Percentiles rank a stretch among this genome's conserved stretches.
Evolutionary conservation across 2,797 vertebrate species (phyloP).

Genomic region (Hemitrygon akajei): DNA sequence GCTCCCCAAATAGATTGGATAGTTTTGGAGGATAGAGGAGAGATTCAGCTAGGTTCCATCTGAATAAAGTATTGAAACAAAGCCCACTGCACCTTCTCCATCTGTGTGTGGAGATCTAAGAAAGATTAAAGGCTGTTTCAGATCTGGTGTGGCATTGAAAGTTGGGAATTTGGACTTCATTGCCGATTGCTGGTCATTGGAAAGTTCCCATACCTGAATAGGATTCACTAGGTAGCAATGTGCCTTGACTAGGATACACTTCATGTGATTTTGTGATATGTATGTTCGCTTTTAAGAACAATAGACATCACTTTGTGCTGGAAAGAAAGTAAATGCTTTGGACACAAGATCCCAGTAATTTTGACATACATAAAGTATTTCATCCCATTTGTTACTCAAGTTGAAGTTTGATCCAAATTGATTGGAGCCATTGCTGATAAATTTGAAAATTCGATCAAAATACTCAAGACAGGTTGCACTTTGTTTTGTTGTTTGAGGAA

Average conservation of each 20-base stretch:
- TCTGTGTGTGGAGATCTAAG: background rate
- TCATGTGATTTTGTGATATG: background rate
- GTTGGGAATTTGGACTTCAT: background rate
- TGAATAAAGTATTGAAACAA: background rate
- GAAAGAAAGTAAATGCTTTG: background rate
- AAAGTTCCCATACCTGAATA: background rate
- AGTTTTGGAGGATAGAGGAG: background rate
- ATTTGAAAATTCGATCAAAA: background rate
- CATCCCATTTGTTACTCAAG: background rate
- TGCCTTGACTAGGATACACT: background rate
- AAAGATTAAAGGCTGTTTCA: background rate
- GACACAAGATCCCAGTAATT: background rate
- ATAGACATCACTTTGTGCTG: background rate
- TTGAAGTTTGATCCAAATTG: background rate
- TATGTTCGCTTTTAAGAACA: background rate
- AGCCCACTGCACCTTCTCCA: background rate
- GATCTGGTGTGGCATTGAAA: background rate
- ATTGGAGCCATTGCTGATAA: background rate
- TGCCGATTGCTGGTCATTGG: background rate
- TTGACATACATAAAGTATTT: background rate
- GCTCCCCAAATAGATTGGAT: background rate
- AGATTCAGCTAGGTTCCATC: background rate
- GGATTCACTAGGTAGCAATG: background rate
- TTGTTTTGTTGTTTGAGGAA: background rate
- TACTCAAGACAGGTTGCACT: background rate